Evolutionary conservation across 2,888 invertebrate genomes (phyloP).

Genomic region (Orthosia incerta): DNA sequence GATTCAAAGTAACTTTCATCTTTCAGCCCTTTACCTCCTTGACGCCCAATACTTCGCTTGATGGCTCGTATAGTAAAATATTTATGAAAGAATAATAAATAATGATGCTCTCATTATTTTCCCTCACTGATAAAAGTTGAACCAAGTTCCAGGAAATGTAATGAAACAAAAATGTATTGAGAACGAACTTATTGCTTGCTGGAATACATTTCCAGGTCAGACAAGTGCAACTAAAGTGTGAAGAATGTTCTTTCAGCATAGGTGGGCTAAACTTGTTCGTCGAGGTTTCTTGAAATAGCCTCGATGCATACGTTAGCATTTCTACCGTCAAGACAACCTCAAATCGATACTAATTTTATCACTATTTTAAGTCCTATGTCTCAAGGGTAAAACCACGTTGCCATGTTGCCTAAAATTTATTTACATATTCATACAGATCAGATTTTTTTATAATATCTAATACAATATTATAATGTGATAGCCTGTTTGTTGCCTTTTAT

Average conservation of each 20-base stretch:
- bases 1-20: slow-evolving; percentile 8
- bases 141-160: slow-evolving; percentile 27
- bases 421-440: no score
- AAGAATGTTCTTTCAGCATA: neutral
- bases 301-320: slow-evolving; percentile 1
- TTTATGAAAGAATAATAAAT: slow-evolving; percentile 45
- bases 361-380: neutral
- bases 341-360: neutral
- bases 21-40: neutral
- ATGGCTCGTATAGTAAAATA: slow-evolving; percentile 7
- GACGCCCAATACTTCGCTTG: no score
- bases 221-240: neutral
- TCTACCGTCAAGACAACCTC: neutral
- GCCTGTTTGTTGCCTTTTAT: no score
- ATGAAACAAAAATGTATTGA: slow-evolving; percentile 9
- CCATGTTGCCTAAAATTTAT: no score
- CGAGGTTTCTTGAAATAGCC: slow-evolving; percentile 19
- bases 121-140: slow-evolving; percentile 2
- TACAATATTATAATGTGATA: no score
- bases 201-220: neutral
- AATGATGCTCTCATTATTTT: slow-evolving; percentile 49
- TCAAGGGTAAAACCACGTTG: no score
- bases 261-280: neutral
- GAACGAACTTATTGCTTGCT: slow-evolving; percentile 9
- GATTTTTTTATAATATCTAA: no score